Percentiles rank a stretch among this genome's conserved stretches.
Conservation (phyloP, 1,140 invertebrate genomes). For the Microvelia longipes region DNA sequence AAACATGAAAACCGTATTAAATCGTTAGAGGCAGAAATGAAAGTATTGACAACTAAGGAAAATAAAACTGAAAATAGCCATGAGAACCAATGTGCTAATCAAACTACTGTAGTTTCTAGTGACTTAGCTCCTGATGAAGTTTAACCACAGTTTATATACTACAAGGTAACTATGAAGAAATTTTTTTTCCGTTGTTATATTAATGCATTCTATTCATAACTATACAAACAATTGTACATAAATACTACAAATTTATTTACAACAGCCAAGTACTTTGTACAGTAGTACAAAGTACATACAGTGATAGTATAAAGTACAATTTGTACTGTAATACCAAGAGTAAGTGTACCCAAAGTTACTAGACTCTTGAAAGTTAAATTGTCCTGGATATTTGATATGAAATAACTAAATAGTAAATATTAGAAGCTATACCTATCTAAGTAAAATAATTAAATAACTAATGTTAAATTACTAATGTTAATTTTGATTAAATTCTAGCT, state of each 20-base stretch:
- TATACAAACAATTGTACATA: too few species aligned
- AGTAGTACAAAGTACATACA: background rate
- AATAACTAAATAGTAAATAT: too few species aligned
- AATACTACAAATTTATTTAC: too few species aligned
- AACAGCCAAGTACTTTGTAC: background rate
- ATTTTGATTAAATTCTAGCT: too few species aligned
- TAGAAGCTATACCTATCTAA: too few species aligned
- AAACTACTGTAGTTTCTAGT: constrained; percentile 4
- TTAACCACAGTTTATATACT: constrained; percentile 16
- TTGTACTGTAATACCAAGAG: too few species aligned
- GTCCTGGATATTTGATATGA: too few species aligned
- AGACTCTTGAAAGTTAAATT: too few species aligned
- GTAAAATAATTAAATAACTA: too few species aligned
- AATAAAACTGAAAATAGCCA: constrained; percentile 7
- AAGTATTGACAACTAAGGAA: constrained; percentile 7
- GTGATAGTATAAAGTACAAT: background rate
- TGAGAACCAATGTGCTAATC: constrained; percentile 3
- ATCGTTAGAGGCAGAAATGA: constrained; percentile 42
- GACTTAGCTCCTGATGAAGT: constrained; percentile 21
- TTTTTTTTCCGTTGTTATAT: background rate
- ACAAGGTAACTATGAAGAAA: background rate
- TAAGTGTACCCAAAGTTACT: too few species aligned
- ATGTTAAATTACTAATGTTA: too few species aligned
- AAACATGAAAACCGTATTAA: constrained; percentile 84
- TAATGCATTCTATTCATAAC: too few species aligned